Conservation (phyloP, 2,797 vertebrate genomes). For the Micropoecilia bifurca region DNA sequence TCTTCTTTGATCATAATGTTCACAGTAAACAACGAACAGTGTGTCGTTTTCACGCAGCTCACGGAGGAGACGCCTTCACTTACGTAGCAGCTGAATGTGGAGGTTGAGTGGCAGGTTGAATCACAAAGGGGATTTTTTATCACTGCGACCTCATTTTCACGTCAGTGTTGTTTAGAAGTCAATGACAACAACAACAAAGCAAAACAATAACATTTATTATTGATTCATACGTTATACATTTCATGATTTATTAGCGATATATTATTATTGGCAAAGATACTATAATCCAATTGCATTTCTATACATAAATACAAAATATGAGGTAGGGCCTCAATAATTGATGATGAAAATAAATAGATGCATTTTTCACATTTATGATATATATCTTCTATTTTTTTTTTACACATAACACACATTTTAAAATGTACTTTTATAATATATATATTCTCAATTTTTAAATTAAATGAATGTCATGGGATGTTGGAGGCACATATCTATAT, state of each 20-base stretch:
- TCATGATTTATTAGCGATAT: constrained; percentile 94
- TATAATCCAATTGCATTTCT: constrained; percentile 99
- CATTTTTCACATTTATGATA: constrained; percentile 85
- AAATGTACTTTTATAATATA: constrained; percentile 83
- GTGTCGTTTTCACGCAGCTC: constrained; percentile 8
- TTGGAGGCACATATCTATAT: constrained; percentile 95
- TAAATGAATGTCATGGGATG: constrained; percentile 84
- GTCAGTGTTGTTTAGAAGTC: constrained; percentile 34
- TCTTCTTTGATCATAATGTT: constrained; percentile 49
- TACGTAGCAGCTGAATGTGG: constrained; percentile 5
- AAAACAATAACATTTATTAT: constrained; percentile 98
- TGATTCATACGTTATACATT: constrained; percentile 91
- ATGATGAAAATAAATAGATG: constrained; percentile 91
- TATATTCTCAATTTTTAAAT: constrained; percentile 81
- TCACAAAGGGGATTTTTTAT: constrained; percentile 25
- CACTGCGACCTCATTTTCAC: constrained; percentile 25
- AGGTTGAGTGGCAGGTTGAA: constrained; percentile 36
- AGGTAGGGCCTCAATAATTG: constrained; percentile 99
- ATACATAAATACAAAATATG: constrained; percentile 99
- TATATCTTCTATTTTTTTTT: constrained; percentile 51
- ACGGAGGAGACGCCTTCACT: constrained; percentile 5
- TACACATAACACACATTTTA: constrained; percentile 83
- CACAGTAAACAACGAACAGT: constrained; percentile 30
- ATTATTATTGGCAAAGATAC: constrained; percentile 97
- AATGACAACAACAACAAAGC: constrained; percentile 67